These are phyloP conservation scores for Morpho deidamia DNA, from an alignment of 2,888 invertebrate genomes.

Conservation along the genomic window DNA sequence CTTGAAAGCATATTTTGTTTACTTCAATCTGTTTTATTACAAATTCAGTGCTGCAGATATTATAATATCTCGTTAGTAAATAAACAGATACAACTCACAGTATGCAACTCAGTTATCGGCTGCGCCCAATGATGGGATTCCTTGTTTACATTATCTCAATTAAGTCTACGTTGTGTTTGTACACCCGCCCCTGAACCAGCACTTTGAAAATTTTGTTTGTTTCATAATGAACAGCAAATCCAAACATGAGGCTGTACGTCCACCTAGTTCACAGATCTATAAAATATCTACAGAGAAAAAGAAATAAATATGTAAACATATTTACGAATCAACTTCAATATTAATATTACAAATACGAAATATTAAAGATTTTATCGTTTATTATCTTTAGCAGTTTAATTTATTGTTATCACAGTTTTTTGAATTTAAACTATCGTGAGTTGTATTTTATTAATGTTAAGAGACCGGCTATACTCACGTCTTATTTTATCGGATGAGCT, in stretches of 20 bases:
- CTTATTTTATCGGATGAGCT: too few relatives aligned
- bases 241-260: conserved; percentile 12
- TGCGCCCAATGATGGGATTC: conserved; percentile 50
- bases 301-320: background rate
- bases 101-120: conserved; percentile 38
- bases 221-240: conserved; percentile 26
- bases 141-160: conserved; percentile 73
- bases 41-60: conserved; percentile 22
- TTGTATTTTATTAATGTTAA: too few relatives aligned
- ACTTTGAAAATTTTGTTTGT: conserved; percentile 61
- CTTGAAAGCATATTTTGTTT: too few relatives aligned
- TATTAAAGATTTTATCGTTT: too few relatives aligned
- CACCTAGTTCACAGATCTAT: background rate
- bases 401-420: too few relatives aligned
- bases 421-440: too few relatives aligned
- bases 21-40: too few relatives aligned
- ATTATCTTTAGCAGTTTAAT: too few relatives aligned
- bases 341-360: too few relatives aligned
- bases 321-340: too few relatives aligned
- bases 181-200: conserved; percentile 44
- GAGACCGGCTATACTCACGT: too few relatives aligned
- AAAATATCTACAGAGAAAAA: background rate
- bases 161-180: conserved; percentile 71
- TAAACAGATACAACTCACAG: conserved; percentile 21
- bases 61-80: conserved; percentile 24